These are phyloP conservation scores for Macaria liturata DNA, from an alignment of 2,888 invertebrate species.

Conservation along the genomic window DNA sequence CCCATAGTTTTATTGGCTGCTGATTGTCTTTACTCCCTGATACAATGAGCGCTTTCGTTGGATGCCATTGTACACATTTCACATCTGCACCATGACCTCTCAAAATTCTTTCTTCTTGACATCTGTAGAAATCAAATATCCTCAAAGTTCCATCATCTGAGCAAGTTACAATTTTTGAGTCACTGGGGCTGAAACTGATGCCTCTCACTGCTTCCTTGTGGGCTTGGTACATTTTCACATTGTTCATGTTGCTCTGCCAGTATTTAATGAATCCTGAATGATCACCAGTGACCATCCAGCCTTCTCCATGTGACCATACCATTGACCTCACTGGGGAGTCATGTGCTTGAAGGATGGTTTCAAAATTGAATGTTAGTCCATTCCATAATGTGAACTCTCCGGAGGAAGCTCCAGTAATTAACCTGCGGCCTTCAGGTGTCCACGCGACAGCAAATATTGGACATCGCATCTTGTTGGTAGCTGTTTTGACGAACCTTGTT, in stretches of 20 bases:
- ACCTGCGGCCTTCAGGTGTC: constrained; percentile 99
- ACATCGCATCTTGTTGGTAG: constrained; percentile 99
- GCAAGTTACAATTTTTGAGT: constrained; percentile 99
- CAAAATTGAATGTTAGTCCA: constrained; percentile 99
- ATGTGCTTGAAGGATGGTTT: constrained; percentile 99
- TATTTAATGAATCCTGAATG: constrained; percentile 99
- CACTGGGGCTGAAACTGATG: constrained; percentile 99
- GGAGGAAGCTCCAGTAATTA: constrained; percentile 99
- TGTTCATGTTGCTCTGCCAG: constrained; percentile 99
- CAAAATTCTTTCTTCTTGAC: constrained; percentile 97
- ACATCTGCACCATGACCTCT: constrained; percentile 99
- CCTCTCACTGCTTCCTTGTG: constrained; percentile 99
- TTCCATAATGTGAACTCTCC: constrained; percentile 99
- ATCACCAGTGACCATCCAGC: constrained; percentile 99
- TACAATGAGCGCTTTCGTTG: constrained; percentile 97
- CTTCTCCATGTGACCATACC: constrained; percentile 99
- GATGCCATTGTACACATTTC: constrained; percentile 99
- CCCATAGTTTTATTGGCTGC: constrained; percentile 99
- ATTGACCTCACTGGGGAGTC: constrained; percentile 99
- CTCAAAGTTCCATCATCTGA: constrained; percentile 99
- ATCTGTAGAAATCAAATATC: constrained; percentile 99
- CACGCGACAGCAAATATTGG: constrained; percentile 99
- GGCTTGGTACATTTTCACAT: constrained; percentile 99
- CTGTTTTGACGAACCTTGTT: constrained; percentile 98
- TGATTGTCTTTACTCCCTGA: constrained; percentile 99